Base-by-base conservation (phyloP, 1,140 invertebrate genomes). In the Anastrepha ludens region DNA sequence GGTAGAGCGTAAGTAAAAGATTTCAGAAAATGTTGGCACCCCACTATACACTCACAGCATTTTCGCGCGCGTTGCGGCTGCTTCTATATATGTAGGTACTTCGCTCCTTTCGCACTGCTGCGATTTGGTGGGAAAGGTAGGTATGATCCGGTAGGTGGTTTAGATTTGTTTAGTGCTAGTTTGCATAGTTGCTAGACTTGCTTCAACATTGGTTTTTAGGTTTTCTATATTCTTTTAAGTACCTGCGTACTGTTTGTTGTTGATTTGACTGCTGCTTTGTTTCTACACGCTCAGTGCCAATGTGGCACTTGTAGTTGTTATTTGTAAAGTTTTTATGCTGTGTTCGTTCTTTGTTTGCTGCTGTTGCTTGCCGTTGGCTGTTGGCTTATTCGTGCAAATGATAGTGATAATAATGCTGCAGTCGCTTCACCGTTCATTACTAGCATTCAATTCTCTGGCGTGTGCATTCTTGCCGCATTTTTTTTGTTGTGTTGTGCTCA, bases 141-240 rank as follows among this genome's bases (percentile, higher is more conserved):
- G 29, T 29, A 29, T 29, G 29, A 0, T 29, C 29, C 29, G 29
- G 29, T 29, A 29, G 29, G 29, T 29, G 9, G n/a, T n/a, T 81
- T 55, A 55, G 41, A 47, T 81, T 81, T 81, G 44, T n/a, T 81
- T 81, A 55, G 70, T 13, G n/a, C 29, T 55, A 41, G 74, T 81
- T 81, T 29, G 29, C 29, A 29, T 29, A 29, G 29, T 29, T 29
- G 29, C 29, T 29, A 29, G 29, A 29, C 29, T 29, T 29, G 29
- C 29, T 29, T 29, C 55, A 41, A 17, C n/a, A 29, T 50, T 20
- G 6, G 74, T 58, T 29, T 58, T 20, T 41, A 29, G 74, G 47
- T 8, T 29, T 17, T 47, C n/a, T n/a, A 11, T 81, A 74, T 74
- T 44, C 29, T 29, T 74, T 44, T 74, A 6, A 2, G 67, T 74